Evolutionary conservation across 2,797 vertebrate species (phyloP).

Genomic region (Karalla daura): DNA sequence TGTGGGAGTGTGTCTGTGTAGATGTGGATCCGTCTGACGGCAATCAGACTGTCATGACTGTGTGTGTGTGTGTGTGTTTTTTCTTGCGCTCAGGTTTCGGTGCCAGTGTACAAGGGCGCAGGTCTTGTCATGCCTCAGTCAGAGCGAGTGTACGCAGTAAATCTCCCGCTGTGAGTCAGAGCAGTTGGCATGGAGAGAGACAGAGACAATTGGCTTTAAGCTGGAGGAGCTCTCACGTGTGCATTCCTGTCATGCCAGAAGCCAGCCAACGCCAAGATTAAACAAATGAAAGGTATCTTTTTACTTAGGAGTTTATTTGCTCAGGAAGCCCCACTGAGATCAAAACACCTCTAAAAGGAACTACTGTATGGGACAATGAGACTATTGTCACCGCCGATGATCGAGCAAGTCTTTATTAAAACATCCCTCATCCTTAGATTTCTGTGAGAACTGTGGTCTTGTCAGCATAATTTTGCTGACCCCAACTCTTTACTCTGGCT

Average conservation of each 20-base stretch:
- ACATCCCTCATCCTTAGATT: not conserved
- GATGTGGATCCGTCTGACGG: constrained; percentile 29
- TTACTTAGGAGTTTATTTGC: constrained; percentile 30
- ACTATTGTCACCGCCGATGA: too few species aligned
- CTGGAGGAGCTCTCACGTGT: constrained; percentile 33
- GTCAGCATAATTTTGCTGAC: not conserved
- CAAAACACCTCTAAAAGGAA: too few species aligned
- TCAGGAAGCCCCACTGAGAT: constrained; percentile 28
- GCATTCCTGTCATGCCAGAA: constrained; percentile 63
- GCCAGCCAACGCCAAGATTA: constrained; percentile 46
- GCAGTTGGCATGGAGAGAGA: constrained; percentile 50
- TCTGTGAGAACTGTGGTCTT: too few species aligned
- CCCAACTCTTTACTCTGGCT: not conserved
- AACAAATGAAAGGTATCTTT: constrained; percentile 55
- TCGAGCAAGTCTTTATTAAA: not conserved
- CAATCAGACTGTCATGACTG: too few species aligned
- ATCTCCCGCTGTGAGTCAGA: constrained; percentile 53
- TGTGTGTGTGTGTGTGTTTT: constrained; percentile 30
- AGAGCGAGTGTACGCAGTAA: constrained; percentile 40
- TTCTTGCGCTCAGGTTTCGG: constrained; percentile 39
- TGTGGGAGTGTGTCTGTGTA: constrained; percentile 21
- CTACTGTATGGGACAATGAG: too few species aligned
- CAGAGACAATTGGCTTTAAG: constrained; percentile 42
- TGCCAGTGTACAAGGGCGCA: constrained; percentile 38
- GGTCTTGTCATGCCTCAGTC: constrained; percentile 65